Conservation (phyloP, 1,140 invertebrate species). For the Camponotus floridanus region DNA sequence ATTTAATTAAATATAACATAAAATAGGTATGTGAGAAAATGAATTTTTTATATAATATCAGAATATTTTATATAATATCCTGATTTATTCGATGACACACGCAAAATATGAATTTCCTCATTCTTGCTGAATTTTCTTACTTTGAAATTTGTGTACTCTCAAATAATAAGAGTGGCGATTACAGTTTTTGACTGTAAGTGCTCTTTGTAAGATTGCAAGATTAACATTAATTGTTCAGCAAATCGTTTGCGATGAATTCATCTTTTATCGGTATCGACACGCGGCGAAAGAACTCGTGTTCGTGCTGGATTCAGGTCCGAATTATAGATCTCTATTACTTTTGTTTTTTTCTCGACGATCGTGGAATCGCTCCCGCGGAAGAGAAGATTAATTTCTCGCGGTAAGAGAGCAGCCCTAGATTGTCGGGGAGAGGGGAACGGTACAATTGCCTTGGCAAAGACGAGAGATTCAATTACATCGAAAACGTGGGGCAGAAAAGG, state of each 20-base stretch:
- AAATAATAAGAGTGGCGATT: not conserved
- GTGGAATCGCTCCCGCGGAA: constrained; percentile 64
- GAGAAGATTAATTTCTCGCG: constrained; percentile 77
- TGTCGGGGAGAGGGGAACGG: constrained; percentile 57
- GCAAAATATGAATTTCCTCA: not conserved
- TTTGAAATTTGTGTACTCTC: not conserved
- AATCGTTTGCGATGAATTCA: constrained; percentile 33
- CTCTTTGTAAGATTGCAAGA: not conserved
- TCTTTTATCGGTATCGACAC: constrained; percentile 47
- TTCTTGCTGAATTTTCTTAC: constrained; percentile 4
- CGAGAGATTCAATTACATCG: constrained; percentile 79
- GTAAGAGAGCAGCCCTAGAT: constrained; percentile 74
- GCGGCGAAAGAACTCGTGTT: constrained; percentile 36
- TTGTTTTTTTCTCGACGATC: constrained; percentile 61
- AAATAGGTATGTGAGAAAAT: not conserved
- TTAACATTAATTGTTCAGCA: constrained; percentile 33
- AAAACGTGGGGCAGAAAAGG: constrained; percentile 74
- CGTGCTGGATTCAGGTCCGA: constrained; percentile 50
- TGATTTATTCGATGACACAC: constrained; percentile 3
- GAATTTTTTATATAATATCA: not conserved
- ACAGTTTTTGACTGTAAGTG: not conserved
- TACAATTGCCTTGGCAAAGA: constrained; percentile 77
- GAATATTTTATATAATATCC: constrained; percentile 24
- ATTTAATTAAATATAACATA: not conserved
- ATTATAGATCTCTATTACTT: constrained; percentile 62